Conservation (phyloP, 2,888 invertebrate species). For the Strigamia maritima region DNA sequence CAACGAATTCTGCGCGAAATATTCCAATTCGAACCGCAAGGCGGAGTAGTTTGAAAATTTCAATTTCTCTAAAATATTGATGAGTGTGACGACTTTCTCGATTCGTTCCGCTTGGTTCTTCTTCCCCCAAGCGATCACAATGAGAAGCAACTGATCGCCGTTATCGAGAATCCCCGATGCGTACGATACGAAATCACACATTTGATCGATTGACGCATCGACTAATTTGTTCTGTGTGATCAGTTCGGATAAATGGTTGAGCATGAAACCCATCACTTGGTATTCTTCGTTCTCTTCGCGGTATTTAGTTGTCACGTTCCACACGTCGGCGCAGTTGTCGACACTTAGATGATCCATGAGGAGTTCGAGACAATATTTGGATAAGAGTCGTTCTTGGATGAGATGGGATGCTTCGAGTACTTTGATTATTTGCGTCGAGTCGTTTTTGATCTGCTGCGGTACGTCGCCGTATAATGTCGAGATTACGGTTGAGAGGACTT, state of each 20-base stretch:
- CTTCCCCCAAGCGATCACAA: not conserved
- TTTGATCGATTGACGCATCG: not conserved
- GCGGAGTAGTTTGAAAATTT: not conserved
- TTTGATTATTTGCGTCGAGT: not conserved
- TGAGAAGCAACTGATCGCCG: not conserved
- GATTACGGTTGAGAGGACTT: not conserved
- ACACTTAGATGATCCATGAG: not conserved
- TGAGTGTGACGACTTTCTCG: not conserved
- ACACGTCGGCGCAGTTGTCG: not conserved
- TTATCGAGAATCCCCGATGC: not conserved
- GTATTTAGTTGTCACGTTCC: not conserved
- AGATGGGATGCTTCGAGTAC: not conserved
- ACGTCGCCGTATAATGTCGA: not conserved
- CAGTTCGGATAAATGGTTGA: not conserved
- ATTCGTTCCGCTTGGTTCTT: not conserved
- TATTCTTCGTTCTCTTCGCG: not conserved
- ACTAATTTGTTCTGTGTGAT: not conserved
- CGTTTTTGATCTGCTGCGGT: not conserved
- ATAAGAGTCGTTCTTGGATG: not conserved
- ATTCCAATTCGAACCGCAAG: not conserved
- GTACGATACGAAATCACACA: not conserved
- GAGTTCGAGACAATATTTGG: not conserved
- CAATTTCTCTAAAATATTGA: not conserved
- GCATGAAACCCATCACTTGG: not conserved
- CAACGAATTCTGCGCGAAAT: not conserved